Percentiles rank a stretch among this genome's conserved stretches.
phyloP scores from a whole-genome alignment of 2,888 invertebrate species.

The Metacarcinus magister region DNA sequence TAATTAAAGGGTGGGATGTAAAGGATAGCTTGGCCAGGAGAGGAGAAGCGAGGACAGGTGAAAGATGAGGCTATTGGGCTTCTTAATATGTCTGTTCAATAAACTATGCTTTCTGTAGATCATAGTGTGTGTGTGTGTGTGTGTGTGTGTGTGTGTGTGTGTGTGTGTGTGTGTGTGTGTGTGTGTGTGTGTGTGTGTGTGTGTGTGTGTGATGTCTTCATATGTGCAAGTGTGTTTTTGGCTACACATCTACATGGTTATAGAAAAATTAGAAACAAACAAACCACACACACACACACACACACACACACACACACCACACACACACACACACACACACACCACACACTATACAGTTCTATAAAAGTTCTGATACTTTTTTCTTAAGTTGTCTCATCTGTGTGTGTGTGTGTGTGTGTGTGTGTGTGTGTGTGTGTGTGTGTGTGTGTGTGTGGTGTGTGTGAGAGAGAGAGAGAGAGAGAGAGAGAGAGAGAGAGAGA shows the following conservation, averaged over 20 bases:
- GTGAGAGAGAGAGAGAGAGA: too few relatives aligned
- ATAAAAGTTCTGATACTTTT: not conserved
- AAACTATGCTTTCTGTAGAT: not conserved
- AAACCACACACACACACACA: not conserved
- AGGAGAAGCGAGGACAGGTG: too few relatives aligned
- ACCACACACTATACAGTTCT: not conserved
- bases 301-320: constrained; percentile 39
- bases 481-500: too few relatives aligned
- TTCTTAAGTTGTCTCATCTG: not conserved
- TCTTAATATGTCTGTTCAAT: too few relatives aligned
- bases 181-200: constrained; percentile 35
- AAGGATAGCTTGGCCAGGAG: too few relatives aligned
- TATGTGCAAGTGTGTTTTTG: not conserved
- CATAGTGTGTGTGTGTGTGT: not conserved
- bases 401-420: too few relatives aligned
- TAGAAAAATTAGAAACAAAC: not conserved
- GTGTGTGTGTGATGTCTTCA: not conserved
- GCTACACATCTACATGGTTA: not conserved
- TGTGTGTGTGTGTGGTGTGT: too few relatives aligned
- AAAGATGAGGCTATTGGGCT: too few relatives aligned
- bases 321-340: not conserved
- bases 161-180: constrained; percentile 3
- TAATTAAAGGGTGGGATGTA: not conserved
- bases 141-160: constrained; percentile 7
- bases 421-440: too few relatives aligned